Evolutionary conservation across 64 coral and sea anemone genomes (phyloP).

Genomic region (Hydrozoanthus tunicans): DNA sequence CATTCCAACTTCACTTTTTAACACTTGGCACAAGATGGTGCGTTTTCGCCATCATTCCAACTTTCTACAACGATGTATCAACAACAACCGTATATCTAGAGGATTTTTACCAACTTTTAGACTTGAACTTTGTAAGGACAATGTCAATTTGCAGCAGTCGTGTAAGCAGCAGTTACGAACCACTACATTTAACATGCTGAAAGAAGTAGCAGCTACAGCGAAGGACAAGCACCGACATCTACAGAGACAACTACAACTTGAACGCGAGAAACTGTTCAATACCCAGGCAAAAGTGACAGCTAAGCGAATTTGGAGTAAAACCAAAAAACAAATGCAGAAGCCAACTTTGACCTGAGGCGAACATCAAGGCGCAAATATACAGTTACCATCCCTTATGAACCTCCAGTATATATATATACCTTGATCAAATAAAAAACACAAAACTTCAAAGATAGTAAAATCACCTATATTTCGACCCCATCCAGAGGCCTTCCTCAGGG

Average conservation of each 20-base stretch:
- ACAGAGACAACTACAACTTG: slow-evolving; percentile 32
- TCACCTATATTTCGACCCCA: too few relatives aligned
- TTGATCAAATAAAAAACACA: too few relatives aligned
- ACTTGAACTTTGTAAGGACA: slow-evolving; percentile 38
- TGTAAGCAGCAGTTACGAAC: slow-evolving; percentile 26
- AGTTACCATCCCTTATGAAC: neutral
- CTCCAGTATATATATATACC: neutral
- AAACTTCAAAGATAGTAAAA: too few relatives aligned
- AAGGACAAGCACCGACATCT: neutral
- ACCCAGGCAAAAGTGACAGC: neutral
- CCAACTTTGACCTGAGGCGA: slow-evolving; percentile 19
- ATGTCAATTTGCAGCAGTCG: slow-evolving; percentile 32
- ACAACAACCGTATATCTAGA: slow-evolving; percentile 20
- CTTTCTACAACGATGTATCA: slow-evolving; percentile 28
- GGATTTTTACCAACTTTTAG: slow-evolving; percentile 37
- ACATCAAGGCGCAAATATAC: slow-evolving; percentile 35
- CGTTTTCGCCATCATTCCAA: neutral
- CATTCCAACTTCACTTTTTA: slow-evolving; percentile 11
- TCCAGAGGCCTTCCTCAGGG: too few relatives aligned
- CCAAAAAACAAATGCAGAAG: slow-evolving; percentile 27
- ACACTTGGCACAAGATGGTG: neutral
- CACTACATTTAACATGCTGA: slow-evolving; percentile 38
- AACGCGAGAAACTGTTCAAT: slow-evolving; percentile 20
- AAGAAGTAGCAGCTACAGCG: slow-evolving; percentile 17
- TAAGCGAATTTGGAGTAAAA: slow-evolving; percentile 35